phyloP scores from a whole-genome alignment of 2,888 invertebrate species.

The Kryphioiulus occultus region DNA sequence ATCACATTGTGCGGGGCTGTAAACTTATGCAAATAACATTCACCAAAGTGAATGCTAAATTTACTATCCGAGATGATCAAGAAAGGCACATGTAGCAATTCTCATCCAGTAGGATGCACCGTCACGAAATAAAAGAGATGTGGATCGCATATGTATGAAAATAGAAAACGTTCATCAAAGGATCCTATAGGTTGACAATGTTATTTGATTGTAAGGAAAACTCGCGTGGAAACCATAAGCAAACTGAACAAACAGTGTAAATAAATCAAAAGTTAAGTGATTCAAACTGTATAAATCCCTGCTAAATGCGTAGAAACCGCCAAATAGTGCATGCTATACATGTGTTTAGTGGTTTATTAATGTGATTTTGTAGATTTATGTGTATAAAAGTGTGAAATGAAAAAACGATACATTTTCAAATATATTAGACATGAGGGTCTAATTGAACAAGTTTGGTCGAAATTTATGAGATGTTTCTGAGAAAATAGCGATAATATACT shows the following conservation, averaged over 20 bases:
- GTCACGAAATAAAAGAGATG: not conserved
- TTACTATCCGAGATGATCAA: slow-evolving; percentile 8
- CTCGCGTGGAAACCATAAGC: not conserved
- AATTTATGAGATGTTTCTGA: too few relatives aligned
- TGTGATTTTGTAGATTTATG: too few relatives aligned
- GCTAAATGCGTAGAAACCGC: not conserved
- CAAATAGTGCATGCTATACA: too few relatives aligned
- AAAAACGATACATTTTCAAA: too few relatives aligned
- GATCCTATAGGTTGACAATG: not conserved
- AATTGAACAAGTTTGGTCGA: too few relatives aligned
- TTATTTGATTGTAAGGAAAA: not conserved
- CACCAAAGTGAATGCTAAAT: not conserved
- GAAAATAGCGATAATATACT: too few relatives aligned
- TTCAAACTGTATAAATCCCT: not conserved
- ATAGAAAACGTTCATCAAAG: not conserved
- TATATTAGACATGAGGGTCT: too few relatives aligned
- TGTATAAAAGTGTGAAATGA: too few relatives aligned
- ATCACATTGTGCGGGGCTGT: not conserved
- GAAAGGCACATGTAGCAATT: slow-evolving; percentile 21
- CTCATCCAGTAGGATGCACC: not conserved
- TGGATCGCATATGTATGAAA: not conserved
- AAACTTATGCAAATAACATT: slow-evolving; percentile 21
- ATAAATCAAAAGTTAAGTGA: not conserved
- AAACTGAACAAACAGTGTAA: not conserved
- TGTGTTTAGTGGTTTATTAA: too few relatives aligned